Evolutionary conservation across 30 jellyfish, hydroid and myxozoan species (phyloP).

Genomic region (Aurelia aurita complex sp. Pacific): DNA sequence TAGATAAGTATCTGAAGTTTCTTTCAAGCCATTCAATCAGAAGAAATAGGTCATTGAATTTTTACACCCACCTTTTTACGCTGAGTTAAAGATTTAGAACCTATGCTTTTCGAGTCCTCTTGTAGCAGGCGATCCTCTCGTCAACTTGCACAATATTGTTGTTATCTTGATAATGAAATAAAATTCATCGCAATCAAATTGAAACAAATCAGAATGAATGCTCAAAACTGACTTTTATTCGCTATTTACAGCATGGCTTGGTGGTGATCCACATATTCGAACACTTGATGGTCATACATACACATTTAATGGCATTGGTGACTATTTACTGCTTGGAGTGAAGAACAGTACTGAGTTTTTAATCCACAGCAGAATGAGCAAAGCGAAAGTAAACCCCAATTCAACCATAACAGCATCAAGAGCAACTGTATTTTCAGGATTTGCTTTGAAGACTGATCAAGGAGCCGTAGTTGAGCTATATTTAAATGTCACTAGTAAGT

Average conservation of each 20-base stretch:
- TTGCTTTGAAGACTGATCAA: slow-evolving; percentile 57
- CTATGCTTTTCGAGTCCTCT: too few relatives aligned
- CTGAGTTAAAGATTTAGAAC: too few relatives aligned
- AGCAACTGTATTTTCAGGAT: slow-evolving; percentile 78
- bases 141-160: too few relatives aligned
- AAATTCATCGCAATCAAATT: too few relatives aligned
- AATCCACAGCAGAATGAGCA: slow-evolving; percentile 73
- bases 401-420: slow-evolving; percentile 31
- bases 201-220: too few relatives aligned
- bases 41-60: too few relatives aligned
- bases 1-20: too few relatives aligned
- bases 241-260: slow-evolving; percentile 36
- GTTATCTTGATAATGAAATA: too few relatives aligned
- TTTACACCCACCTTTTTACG: too few relatives aligned
- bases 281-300: slow-evolving; percentile 75
- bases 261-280: slow-evolving; percentile 78
- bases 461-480: slow-evolving; percentile 64
- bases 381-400: slow-evolving; percentile 25
- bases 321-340: slow-evolving; percentile 35
- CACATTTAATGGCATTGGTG: slow-evolving; percentile 83
- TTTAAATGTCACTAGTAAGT: slow-evolving; percentile 62
- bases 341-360: slow-evolving; percentile 54
- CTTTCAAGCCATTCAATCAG: too few relatives aligned
- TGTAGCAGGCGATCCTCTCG: too few relatives aligned
- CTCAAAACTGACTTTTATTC: too few relatives aligned